phyloP scores from a whole-genome alignment of 2,888 invertebrate genomes.

The Agriopis aurantiaria region DNA sequence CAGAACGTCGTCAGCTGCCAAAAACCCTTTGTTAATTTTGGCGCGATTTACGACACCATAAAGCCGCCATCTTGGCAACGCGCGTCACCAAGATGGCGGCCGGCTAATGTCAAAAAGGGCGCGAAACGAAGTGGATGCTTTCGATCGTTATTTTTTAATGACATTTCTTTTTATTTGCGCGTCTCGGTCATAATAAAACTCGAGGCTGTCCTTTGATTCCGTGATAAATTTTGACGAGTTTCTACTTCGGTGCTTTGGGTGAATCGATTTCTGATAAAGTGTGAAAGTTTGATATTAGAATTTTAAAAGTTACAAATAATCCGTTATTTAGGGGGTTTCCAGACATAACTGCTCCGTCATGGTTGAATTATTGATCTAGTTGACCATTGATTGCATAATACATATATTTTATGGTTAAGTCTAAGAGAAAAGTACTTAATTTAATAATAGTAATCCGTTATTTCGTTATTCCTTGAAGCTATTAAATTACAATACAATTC shows the following conservation, averaged over 20 bases:
- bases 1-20: constrained; percentile 76
- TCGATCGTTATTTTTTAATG: constrained; percentile 64
- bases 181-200: constrained; percentile 32
- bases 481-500: too few relatives aligned
- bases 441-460: too few relatives aligned
- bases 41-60: constrained; percentile 75
- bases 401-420: too few relatives aligned
- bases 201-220: constrained; percentile 33
- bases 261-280: constrained; percentile 27
- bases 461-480: too few relatives aligned
- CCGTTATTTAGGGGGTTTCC: too few relatives aligned
- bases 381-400: too few relatives aligned
- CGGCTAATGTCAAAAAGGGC: constrained; percentile 64
- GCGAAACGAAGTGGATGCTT: constrained; percentile 61
- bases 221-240: constrained; percentile 34
- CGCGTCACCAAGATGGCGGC: constrained; percentile 68
- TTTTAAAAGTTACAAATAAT: background rate
- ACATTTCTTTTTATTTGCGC: constrained; percentile 52
- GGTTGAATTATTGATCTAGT: too few relatives aligned
- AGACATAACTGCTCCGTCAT: too few relatives aligned
- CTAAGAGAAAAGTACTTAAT: too few relatives aligned
- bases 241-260: constrained; percentile 24
- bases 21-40: constrained; percentile 79
- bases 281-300: background rate
- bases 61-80: constrained; percentile 73